Evolutionary conservation across 1,140 invertebrate genomes (phyloP), one percentile per base, ranked within the genome.

Genomic region (Zelostemma sp.): DNA sequence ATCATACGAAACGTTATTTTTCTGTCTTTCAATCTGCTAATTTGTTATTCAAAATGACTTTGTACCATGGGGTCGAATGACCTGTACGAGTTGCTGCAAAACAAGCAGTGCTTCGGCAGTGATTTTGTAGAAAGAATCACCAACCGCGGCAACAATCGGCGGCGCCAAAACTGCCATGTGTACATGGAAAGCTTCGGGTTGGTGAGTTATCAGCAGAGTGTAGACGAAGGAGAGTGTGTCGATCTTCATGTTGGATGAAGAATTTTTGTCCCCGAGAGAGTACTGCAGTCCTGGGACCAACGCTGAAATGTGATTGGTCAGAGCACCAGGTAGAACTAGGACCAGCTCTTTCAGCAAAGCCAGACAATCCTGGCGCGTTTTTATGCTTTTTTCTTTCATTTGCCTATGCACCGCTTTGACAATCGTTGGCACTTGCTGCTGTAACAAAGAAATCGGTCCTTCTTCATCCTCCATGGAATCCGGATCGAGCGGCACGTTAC

Each of bases 221-320:
- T 96, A 92, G 4, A 99, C 87, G 85, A 99, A 99, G 40, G 95
- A 91, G 56, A 99, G 84, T 0, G 97, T 96, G 77, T 99, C 97
- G 67, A 99, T 99, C 87, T 99, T 99, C 95, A 99, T 99, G 75
- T 97, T 98, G 43, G 96, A 97, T 19, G 94, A 96, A 0, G 96
- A 95, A 77, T 94, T 95, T 75, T 97, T 97, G 75, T 98, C 97
- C 0, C 92, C 91, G 15, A 98, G 87, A 6, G 95, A 96, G 79
- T 94, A 97, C 72, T 95, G 92, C 70, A 98, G 94, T 4, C 96
- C 96, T 3, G 95, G 93, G 35, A 98, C 91, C 17, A 99, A 85
- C 14, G 91, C 89, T 0, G 92, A 90, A 56, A 97, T 91, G 80
- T 97, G 94, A 74, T 93, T 90, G 0, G 92, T 91, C 12, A 98